A percentile compares a stretch with the other conserved stretches of the same genome.
phyloP scores from a whole-genome alignment of 2,113 vertebrate genomes.

The Sander lucioperca region DNA sequence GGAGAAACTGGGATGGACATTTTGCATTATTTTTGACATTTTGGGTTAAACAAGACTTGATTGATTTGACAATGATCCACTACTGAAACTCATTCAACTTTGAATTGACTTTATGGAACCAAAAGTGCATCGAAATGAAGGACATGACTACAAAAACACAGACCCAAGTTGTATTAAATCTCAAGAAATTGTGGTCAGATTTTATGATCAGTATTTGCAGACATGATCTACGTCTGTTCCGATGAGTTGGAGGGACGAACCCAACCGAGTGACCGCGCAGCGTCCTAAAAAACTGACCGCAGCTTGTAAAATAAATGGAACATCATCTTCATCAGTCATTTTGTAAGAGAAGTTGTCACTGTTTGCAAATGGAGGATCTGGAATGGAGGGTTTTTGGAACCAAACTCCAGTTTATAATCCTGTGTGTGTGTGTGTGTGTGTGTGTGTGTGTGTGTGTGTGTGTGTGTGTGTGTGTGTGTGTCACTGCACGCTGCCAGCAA shows the following conservation, averaged over 20 bases:
- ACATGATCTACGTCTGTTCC: neutral
- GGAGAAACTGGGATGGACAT: no score
- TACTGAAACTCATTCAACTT: neutral
- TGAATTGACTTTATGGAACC: neutral
- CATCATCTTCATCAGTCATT: conserved; percentile 13
- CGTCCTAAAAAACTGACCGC: neutral
- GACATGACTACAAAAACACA: neutral
- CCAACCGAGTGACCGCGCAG: neutral
- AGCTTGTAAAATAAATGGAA: neutral
- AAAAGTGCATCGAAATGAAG: neutral
- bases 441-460: conserved; percentile 47
- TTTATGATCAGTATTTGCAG: neutral
- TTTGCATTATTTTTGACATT: no score
- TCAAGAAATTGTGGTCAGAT: neutral
- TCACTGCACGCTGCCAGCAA: conserved; percentile 45
- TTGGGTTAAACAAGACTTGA: no score
- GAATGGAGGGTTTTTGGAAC: conserved; percentile 11
- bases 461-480: conserved; percentile 48
- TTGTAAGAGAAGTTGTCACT: conserved; percentile 29
- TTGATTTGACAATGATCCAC: neutral
- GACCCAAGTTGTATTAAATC: neutral
- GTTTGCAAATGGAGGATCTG: conserved; percentile 41
- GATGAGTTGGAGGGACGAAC: neutral
- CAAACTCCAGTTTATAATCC: conserved; percentile 19
- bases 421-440: conserved; percentile 36